These are phyloP conservation scores for Yponomeuta plumbellus DNA, from an alignment of 2,888 invertebrate genomes.

Conservation along the genomic window DNA sequence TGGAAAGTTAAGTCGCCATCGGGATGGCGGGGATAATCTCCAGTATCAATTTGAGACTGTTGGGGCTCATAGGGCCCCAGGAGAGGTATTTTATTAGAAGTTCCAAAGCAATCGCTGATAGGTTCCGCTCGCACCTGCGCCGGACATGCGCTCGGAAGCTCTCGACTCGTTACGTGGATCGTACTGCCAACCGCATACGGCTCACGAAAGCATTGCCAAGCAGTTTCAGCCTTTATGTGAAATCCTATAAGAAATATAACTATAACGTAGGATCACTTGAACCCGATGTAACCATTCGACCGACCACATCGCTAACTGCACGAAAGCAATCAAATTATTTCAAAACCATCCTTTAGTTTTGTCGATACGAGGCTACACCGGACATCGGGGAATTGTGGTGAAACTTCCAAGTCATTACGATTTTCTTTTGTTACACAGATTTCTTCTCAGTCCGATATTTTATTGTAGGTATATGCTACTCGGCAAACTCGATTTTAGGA, in stretches of 20 bases:
- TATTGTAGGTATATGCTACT: not conserved
- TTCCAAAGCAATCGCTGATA: slow-evolving; percentile 35
- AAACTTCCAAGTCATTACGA: not conserved
- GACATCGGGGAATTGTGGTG: not conserved
- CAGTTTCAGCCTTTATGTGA: not conserved
- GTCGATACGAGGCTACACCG: not conserved
- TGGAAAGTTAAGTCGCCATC: slow-evolving; percentile 58
- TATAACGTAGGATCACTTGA: not conserved
- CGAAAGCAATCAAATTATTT: not conserved
- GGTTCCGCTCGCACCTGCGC: slow-evolving; percentile 40
- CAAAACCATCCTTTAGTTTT: not conserved
- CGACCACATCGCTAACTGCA: not conserved
- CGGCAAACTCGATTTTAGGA: no score
- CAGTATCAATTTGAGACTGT: slow-evolving; percentile 62
- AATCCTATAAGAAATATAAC: not conserved
- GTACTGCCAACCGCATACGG: not conserved
- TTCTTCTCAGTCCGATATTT: not conserved
- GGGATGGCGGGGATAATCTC: slow-evolving; percentile 60
- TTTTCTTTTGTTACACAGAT: not conserved
- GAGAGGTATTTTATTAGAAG: slow-evolving; percentile 64
- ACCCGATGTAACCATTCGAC: not conserved
- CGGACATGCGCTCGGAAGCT: slow-evolving; percentile 24
- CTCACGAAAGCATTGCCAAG: not conserved
- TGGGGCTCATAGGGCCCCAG: slow-evolving; percentile 44
- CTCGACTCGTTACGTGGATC: slow-evolving; percentile 18